A percentile compares a stretch with the other conserved stretches of the same genome.
Evolutionary conservation across 1,140 invertebrate species (phyloP).

Genomic region (Conus ventricosus): DNA sequence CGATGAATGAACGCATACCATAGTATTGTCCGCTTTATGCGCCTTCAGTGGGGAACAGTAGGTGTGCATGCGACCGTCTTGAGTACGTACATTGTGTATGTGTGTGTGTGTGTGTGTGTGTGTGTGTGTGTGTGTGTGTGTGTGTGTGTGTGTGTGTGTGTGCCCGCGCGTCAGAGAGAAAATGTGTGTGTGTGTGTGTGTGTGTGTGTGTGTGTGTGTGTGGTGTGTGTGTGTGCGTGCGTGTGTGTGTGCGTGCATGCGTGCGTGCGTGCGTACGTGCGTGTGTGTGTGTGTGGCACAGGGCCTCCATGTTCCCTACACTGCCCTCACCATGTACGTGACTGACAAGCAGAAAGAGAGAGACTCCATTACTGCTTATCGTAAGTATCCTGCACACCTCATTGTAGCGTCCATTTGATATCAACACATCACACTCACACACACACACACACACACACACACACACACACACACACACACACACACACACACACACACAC

Average conservation of each 20-base stretch:
- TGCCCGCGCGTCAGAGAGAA: too few species aligned
- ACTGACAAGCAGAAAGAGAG: slow-evolving; percentile 65
- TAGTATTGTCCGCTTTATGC: too few species aligned
- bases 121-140: too few species aligned
- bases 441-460: neutral
- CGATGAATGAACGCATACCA: too few species aligned
- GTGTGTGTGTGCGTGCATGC: slow-evolving; percentile 20
- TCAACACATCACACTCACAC: neutral
- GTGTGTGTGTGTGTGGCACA: slow-evolving; percentile 38
- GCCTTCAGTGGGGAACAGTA: too few species aligned
- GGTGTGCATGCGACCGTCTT: too few species aligned
- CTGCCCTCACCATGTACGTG: slow-evolving; percentile 70
- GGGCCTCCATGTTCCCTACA: slow-evolving; percentile 72
- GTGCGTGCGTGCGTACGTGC: slow-evolving; percentile 4
- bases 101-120: too few species aligned
- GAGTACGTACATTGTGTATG: too few species aligned
- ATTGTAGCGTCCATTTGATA: too few species aligned
- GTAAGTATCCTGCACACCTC: slow-evolving; percentile 48
- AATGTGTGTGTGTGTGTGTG: too few species aligned
- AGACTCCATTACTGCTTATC: slow-evolving; percentile 68
- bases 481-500: neutral
- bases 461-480: neutral
- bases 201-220: too few species aligned
- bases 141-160: too few species aligned
- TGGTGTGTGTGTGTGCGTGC: neutral